These are phyloP conservation scores for Chaenogobius annularis DNA, from an alignment of 2,113 vertebrate species.

Conservation along the genomic window DNA sequence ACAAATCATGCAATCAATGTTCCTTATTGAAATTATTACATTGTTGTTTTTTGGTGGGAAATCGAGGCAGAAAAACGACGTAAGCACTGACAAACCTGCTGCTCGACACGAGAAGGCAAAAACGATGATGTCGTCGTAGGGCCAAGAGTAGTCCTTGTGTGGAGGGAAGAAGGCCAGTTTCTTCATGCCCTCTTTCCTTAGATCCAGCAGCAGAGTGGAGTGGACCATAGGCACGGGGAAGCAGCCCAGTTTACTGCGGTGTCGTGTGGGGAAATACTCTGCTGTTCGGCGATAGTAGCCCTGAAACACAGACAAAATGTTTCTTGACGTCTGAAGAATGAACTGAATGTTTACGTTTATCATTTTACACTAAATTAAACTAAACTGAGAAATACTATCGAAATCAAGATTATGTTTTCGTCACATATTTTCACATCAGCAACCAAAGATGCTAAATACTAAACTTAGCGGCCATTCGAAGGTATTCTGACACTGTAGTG, in stretches of 20 bases:
- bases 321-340: no score
- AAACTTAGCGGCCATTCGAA: no score
- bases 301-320: constrained; percentile 58
- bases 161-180: constrained; percentile 89
- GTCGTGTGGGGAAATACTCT: constrained; percentile 94
- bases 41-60: neutral
- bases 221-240: constrained; percentile 92
- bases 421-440: no score
- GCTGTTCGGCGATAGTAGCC: constrained; percentile 92
- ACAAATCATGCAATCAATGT: neutral
- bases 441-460: no score
- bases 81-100: constrained; percentile 70
- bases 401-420: no score
- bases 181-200: constrained; percentile 81
- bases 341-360: no score
- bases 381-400: no score
- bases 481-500: no score
- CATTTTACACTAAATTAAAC: no score
- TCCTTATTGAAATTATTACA: no score
- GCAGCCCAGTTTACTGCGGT: constrained; percentile 86
- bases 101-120: constrained; percentile 91
- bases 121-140: constrained; percentile 93
- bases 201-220: constrained; percentile 87
- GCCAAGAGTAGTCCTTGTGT: constrained; percentile 91
- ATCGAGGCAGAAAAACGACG: neutral